Evolutionary conservation across 2,113 vertebrate species (phyloP), one percentile per base, ranked within the genome.

Genomic region (Colossoma macropomum): DNA sequence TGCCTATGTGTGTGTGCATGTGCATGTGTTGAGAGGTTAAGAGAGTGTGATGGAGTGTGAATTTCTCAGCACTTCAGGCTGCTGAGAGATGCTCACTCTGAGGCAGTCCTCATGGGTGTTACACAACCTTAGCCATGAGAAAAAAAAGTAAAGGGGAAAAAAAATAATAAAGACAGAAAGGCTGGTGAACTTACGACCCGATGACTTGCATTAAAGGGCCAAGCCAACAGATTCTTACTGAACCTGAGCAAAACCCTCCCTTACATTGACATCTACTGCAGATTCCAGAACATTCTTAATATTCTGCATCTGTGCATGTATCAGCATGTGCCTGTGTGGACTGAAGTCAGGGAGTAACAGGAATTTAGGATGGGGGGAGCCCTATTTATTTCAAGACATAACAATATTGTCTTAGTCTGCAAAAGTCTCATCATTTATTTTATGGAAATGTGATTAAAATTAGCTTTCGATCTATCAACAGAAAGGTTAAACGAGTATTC

Each of bases 41-140:
- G 66, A 30, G 75, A 66, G 74, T 65, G 73, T 82, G 80, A 82
- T 76, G 80, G 66, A 60, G 78, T 28, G 52, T 59, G 54, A 72
- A 71, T 34, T 48, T 82, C 80, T 16, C 80, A 54, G 48, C 45
- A 5, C 16, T 56, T 62, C 60, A 38, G 27, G 9, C 50, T 45
- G 28, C 77, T 74, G 60, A 38, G 30, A 45, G 69, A 62, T 73
- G 54, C 59, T 34, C 74, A 62, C 50, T 72, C 34, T 25, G 4
- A 17, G 34, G 34, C n/a, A n/a, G 30, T 25, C 54, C 78, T 74
- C 63, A 1, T 50, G 82, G 52, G 74, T 63, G 28, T 75, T 63
- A 82, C 56, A 59, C 74, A 84, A 81, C n/a, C 69, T 15, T n/a
- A 59, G 69, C 10, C 12, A 19, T 17, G 17, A 50, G 19, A 45